phyloP scores from a whole-genome alignment of 2,888 invertebrate species.

The Eupithecia subfuscata region DNA sequence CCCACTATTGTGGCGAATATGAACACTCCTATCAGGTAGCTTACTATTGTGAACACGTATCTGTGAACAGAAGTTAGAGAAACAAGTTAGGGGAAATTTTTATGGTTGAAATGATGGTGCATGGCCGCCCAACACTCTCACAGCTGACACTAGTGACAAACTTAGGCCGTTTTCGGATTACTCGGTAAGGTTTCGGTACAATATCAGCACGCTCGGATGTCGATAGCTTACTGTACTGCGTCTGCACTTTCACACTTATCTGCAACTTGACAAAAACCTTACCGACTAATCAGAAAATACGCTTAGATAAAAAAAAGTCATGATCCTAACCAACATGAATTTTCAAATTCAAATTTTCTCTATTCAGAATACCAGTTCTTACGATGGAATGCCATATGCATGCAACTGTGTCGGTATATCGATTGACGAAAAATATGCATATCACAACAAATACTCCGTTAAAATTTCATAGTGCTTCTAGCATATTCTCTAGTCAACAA shows the following conservation, averaged over 20 bases:
- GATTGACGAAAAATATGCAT: background rate
- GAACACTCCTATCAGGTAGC: constrained; percentile 98
- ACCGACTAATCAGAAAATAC: too few species aligned
- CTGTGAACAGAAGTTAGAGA: constrained; percentile 80
- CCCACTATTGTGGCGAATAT: constrained; percentile 99
- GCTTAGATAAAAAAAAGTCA: background rate
- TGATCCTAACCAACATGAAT: background rate
- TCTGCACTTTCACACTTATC: too few species aligned
- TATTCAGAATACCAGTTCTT: background rate
- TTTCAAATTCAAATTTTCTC: background rate
- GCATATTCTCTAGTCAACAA: background rate
- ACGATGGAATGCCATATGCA: background rate
- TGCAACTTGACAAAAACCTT: too few species aligned
- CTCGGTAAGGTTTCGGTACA: too few species aligned
- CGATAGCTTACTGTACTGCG: too few species aligned
- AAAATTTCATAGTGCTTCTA: background rate
- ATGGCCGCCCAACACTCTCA: background rate
- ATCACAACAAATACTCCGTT: background rate
- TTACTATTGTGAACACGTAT: constrained; percentile 98
- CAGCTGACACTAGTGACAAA: background rate
- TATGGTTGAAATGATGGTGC: background rate
- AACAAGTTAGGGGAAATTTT: background rate
- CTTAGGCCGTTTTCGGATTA: too few species aligned
- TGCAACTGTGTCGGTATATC: background rate
- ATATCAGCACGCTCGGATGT: too few species aligned